Evolutionary conservation across 2,797 vertebrate genomes (phyloP).

Genomic region (Mycteria americana): DNA sequence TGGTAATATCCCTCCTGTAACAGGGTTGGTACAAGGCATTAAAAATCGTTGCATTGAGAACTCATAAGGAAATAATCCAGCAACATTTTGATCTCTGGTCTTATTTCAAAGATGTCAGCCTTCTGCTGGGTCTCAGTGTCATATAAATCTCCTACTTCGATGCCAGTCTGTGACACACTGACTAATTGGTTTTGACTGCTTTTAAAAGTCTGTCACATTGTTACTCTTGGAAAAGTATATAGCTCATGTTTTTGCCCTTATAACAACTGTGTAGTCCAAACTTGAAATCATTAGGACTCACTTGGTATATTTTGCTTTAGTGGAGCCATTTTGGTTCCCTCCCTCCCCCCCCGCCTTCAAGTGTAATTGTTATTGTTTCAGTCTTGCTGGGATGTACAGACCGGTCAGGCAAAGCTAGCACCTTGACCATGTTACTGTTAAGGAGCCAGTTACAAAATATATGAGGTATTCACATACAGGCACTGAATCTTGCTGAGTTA

Average conservation of each 20-base stretch:
- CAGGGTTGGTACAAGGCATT: neutral
- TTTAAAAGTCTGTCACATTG: neutral
- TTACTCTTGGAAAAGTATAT: neutral
- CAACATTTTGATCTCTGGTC: neutral
- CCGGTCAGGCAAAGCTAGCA: neutral
- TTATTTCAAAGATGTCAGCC: neutral
- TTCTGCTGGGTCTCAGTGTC: neutral
- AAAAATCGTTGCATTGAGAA: neutral
- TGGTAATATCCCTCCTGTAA: neutral
- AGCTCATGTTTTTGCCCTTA: neutral
- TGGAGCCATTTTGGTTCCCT: neutral
- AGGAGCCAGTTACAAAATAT: neutral
- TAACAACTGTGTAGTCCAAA: neutral
- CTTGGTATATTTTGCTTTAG: neutral
- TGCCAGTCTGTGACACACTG: neutral
- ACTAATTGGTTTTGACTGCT: neutral
- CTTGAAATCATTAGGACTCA: neutral
- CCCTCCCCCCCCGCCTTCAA: accelerated
- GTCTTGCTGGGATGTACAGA: neutral
- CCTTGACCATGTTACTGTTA: neutral
- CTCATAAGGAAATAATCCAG: neutral
- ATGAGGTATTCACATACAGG: neutral
- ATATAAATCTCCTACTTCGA: neutral
- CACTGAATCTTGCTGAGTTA: neutral
- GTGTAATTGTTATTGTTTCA: neutral